Evolutionary conservation across 2,797 vertebrate species (phyloP).

Genomic region (Diplodus puntazzo): DNA sequence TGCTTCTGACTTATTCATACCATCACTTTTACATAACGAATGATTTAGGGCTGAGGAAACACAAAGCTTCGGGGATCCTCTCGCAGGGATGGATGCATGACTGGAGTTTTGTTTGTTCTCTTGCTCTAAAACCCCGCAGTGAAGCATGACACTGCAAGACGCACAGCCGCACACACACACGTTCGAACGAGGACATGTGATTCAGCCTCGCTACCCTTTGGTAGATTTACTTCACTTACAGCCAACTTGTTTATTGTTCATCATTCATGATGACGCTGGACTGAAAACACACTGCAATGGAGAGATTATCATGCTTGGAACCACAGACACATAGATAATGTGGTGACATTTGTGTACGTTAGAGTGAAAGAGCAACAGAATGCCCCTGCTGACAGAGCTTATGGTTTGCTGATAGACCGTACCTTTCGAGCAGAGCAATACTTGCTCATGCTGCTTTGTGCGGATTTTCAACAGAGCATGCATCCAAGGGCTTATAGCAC

Average conservation of each 20-base stretch:
- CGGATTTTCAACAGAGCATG: neutral
- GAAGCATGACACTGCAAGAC: slow-evolving; percentile 31
- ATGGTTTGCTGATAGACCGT: neutral
- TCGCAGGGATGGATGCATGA: slow-evolving; percentile 59
- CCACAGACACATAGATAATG: slow-evolving; percentile 3
- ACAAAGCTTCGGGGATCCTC: slow-evolving; percentile 62
- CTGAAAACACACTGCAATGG: slow-evolving; percentile 29
- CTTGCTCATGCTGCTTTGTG: neutral
- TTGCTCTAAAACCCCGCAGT: slow-evolving; percentile 54
- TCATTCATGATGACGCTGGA: slow-evolving; percentile 36
- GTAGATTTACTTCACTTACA: slow-evolving; percentile 52
- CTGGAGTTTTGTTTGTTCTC: slow-evolving; percentile 63
- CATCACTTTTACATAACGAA: slow-evolving; percentile 68
- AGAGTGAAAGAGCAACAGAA: neutral
- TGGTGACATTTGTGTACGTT: neutral
- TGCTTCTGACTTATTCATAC: slow-evolving; percentile 60
- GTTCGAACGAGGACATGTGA: slow-evolving; percentile 15
- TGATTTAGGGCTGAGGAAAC: slow-evolving; percentile 66
- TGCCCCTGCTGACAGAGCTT: neutral
- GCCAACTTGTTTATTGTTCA: slow-evolving; percentile 63
- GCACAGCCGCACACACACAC: slow-evolving; percentile 19
- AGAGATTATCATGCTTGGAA: slow-evolving; percentile 9
- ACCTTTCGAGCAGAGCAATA: slow-evolving; percentile 11
- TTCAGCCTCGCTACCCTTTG: slow-evolving; percentile 41
- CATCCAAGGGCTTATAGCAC: neutral